These are phyloP conservation scores for Erebia epiphron DNA, from an alignment of 2,888 invertebrate species.

Conservation along the genomic window DNA sequence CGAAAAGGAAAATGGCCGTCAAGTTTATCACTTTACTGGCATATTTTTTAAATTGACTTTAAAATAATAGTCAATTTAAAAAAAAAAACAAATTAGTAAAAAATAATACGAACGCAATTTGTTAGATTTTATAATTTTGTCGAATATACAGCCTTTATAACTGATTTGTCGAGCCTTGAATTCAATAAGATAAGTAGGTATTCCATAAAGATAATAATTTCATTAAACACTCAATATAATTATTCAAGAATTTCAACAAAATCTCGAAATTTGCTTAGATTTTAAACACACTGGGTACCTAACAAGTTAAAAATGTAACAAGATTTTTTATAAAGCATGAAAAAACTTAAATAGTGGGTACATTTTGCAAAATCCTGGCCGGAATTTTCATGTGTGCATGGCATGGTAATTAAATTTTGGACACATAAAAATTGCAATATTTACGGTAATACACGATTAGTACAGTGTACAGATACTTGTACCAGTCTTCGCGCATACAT, in stretches of 20 bases:
- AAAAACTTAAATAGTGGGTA: background rate
- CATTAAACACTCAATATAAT: background rate
- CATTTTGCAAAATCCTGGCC: background rate
- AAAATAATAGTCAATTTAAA: background rate
- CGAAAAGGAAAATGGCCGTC: constrained; percentile 26
- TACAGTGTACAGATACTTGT: too few relatives aligned
- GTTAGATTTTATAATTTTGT: too few relatives aligned
- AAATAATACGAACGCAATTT: background rate
- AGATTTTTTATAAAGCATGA: background rate
- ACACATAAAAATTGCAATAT: too few relatives aligned
- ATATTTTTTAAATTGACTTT: background rate
- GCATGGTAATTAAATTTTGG: too few relatives aligned
- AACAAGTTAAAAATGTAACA: background rate
- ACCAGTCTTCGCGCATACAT: background rate
- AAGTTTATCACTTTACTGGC: background rate
- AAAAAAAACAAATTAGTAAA: too few relatives aligned
- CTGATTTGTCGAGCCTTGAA: background rate
- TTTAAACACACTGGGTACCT: constrained; percentile 12
- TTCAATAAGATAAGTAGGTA: background rate
- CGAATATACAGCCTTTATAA: too few relatives aligned
- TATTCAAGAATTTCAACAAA: constrained; percentile 5
- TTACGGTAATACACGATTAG: too few relatives aligned
- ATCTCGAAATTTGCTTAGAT: background rate
- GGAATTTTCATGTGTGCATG: background rate
- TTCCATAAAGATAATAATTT: background rate